Evolutionary conservation across 2,113 vertebrate species (phyloP).

Genomic region (Cryptotis parvus): DNA sequence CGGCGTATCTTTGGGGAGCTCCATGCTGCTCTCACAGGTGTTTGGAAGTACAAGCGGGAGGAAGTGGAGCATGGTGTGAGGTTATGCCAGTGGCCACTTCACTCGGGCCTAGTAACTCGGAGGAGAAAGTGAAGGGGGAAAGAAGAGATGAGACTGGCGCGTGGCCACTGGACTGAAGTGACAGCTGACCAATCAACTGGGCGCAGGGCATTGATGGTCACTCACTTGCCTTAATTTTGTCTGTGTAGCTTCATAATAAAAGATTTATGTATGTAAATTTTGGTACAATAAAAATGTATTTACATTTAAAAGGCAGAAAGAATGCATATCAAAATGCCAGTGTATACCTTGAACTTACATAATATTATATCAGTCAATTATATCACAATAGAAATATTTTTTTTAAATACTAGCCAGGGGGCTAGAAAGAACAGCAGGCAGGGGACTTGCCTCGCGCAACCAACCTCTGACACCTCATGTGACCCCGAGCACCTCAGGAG

Average conservation of each 20-base stretch:
- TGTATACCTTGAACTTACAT: neutral
- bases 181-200: neutral
- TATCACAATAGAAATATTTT: constrained; percentile 1
- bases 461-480: too few relatives aligned
- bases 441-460: too few relatives aligned
- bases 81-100: too few relatives aligned
- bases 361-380: neutral
- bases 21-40: too few relatives aligned
- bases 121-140: neutral
- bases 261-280: constrained; percentile 17
- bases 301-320: neutral
- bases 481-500: too few relatives aligned
- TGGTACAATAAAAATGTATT: neutral
- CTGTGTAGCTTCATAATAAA: neutral
- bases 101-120: too few relatives aligned
- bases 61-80: too few relatives aligned
- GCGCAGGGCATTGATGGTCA: neutral
- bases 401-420: too few relatives aligned
- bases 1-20: too few relatives aligned
- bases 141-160: neutral
- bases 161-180: too few relatives aligned
- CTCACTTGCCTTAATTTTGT: neutral
- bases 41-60: too few relatives aligned
- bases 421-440: too few relatives aligned
- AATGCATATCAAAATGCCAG: constrained; percentile 16